phyloP scores from a whole-genome alignment of 2,888 invertebrate species.

The Mesorhabditis belari region DNA sequence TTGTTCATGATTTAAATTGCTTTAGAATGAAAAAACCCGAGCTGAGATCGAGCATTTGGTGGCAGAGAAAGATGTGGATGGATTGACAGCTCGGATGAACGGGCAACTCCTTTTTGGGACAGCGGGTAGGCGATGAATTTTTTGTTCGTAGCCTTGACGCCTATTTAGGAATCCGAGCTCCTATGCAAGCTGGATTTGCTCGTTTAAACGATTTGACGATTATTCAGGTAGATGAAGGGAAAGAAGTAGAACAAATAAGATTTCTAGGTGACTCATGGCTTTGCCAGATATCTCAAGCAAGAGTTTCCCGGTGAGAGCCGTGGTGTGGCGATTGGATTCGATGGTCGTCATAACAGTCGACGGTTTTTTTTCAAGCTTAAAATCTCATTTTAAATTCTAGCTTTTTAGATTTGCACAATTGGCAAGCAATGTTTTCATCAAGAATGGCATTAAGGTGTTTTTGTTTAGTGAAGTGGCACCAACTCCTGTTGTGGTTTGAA shows the following conservation, averaged over 20 bases:
- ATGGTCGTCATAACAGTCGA: constrained; percentile 44
- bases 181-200: constrained; percentile 85
- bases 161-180: constrained; percentile 69
- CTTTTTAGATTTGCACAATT: constrained; percentile 74
- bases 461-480: constrained; percentile 75
- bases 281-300: constrained; percentile 38
- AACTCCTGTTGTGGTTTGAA: constrained; percentile 73
- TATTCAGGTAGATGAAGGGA: constrained; percentile 62
- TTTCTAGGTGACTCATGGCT: constrained; percentile 68
- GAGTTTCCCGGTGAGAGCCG: constrained; percentile 10
- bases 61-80: constrained; percentile 43
- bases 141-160: neutral
- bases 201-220: constrained; percentile 90
- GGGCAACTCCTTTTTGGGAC: constrained; percentile 57
- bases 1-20: neutral
- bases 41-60: constrained; percentile 53
- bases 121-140: constrained; percentile 53
- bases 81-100: constrained; percentile 51
- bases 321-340: constrained; percentile 48
- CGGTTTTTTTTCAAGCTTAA: constrained; percentile 8
- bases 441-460: constrained; percentile 71
- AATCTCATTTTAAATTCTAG: neutral
- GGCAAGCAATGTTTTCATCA: constrained; percentile 75
- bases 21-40: constrained; percentile 40
- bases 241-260: neutral